A percentile compares a stretch with the other conserved stretches of the same genome.
Evolutionary conservation across 2,888 invertebrate species (phyloP).

Genomic region (Lasius platythorax): DNA sequence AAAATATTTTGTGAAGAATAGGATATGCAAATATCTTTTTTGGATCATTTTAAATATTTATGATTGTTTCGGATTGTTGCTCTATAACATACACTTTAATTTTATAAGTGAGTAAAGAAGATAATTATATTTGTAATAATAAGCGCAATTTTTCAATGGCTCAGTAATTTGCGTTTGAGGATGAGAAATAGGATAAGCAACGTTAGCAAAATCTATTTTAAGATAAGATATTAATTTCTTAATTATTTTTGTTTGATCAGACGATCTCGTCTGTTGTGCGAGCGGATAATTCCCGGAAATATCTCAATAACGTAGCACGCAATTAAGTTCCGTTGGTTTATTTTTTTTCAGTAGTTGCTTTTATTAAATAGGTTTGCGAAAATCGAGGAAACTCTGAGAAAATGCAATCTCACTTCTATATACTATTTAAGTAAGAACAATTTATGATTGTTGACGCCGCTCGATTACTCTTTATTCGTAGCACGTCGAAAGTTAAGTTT

Average conservation of each 20-base stretch:
- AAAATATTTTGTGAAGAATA: not conserved
- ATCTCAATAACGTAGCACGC: not conserved
- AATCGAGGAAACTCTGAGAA: not conserved
- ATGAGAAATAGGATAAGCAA: not conserved
- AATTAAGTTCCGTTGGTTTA: not conserved
- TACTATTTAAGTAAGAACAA: not conserved
- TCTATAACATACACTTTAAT: not conserved
- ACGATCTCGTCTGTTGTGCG: not conserved
- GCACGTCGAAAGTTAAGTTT: not conserved
- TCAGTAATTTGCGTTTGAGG: not conserved
- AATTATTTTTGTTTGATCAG: not conserved
- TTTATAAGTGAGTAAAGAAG: not conserved
- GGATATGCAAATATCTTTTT: not conserved
- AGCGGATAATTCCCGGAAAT: not conserved
- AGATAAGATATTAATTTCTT: not conserved
- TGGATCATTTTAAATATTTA: not conserved
- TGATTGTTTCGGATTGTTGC: not conserved
- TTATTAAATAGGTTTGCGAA: not conserved
- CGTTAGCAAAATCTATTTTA: not conserved
- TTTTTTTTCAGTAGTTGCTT: not conserved
- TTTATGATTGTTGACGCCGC: not conserved
- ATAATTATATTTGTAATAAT: not conserved
- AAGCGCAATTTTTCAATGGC: not conserved
- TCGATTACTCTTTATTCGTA: not conserved
- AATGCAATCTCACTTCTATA: not conserved